Conservation (phyloP, 2,797 vertebrate genomes). For the Etheostoma nigrum region DNA sequence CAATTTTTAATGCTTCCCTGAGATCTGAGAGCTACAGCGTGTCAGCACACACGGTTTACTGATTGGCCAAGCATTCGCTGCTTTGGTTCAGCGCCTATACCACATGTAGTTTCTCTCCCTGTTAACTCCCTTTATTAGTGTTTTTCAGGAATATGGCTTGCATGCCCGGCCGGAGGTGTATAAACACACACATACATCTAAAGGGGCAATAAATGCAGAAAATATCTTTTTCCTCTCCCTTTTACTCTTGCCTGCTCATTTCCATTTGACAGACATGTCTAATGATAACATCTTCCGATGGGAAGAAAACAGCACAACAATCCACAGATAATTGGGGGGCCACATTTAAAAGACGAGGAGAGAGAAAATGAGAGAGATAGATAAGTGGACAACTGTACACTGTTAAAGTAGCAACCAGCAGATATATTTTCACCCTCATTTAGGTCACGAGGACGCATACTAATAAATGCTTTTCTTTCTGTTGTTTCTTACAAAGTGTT, state of each 20-base stretch:
- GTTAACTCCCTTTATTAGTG: conserved; percentile 80
- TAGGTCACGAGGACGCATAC: conserved; percentile 62
- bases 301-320: conserved; percentile 74
- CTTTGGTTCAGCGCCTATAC: conserved; percentile 45
- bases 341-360: conserved; percentile 52
- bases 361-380: conserved; percentile 57
- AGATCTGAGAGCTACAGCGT: conserved; percentile 46
- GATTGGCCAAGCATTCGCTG: conserved; percentile 58
- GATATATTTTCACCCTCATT: conserved; percentile 79
- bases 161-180: conserved; percentile 35
- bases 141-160: conserved; percentile 70
- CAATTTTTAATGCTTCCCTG: conserved; percentile 42
- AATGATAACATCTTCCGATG: conserved; percentile 78
- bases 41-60: conserved; percentile 62
- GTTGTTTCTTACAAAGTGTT: conserved; percentile 42
- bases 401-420: conserved; percentile 57
- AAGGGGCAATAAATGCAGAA: conserved; percentile 57
- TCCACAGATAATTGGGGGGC: conserved; percentile 79
- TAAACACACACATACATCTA: conserved; percentile 50
- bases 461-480: conserved; percentile 62
- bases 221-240: conserved; percentile 46
- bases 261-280: conserved; percentile 80
- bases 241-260: conserved; percentile 65
- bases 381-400: conserved; percentile 61
- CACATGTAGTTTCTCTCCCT: conserved; percentile 71